Percentiles rank a stretch among this genome's conserved stretches.
phyloP scores from a whole-genome alignment of 2,113 vertebrate genomes.

The Hippocampus comes region DNA sequence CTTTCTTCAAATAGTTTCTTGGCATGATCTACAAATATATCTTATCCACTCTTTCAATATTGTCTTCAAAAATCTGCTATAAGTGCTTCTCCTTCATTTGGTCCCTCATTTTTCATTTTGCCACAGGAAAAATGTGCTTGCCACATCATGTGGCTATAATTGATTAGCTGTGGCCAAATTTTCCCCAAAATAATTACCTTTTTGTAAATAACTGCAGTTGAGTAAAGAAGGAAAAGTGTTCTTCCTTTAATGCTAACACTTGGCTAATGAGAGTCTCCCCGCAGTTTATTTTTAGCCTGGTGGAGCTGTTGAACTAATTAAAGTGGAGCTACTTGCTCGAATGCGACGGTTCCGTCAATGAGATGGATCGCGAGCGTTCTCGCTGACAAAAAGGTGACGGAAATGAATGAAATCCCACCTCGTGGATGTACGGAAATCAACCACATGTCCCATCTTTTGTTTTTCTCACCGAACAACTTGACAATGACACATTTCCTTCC shows the following conservation, averaged over 20 bases:
- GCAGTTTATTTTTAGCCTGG: constrained; percentile 27
- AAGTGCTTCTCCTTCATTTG: no score
- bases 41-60: no score
- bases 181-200: not conserved
- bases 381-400: constrained; percentile 51
- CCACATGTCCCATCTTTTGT: constrained; percentile 60
- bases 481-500: not conserved
- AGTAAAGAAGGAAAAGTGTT: not conserved
- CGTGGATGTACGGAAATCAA: constrained; percentile 52
- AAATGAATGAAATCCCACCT: constrained; percentile 60
- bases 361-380: constrained; percentile 55
- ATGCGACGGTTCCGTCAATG: constrained; percentile 47
- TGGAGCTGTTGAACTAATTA: constrained; percentile 52
- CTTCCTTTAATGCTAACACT: not conserved
- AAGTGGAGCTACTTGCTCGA: constrained; percentile 45
- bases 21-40: no score
- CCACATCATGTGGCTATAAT: not conserved
- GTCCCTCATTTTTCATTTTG: not conserved
- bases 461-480: constrained; percentile 28
- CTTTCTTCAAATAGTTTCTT: no score
- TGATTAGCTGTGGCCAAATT: not conserved
- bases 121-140: not conserved
- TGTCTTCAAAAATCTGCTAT: no score
- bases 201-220: not conserved
- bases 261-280: not conserved